Conservation (phyloP, 2,797 vertebrate species). For the Brachyrhaphis roseni region DNA sequence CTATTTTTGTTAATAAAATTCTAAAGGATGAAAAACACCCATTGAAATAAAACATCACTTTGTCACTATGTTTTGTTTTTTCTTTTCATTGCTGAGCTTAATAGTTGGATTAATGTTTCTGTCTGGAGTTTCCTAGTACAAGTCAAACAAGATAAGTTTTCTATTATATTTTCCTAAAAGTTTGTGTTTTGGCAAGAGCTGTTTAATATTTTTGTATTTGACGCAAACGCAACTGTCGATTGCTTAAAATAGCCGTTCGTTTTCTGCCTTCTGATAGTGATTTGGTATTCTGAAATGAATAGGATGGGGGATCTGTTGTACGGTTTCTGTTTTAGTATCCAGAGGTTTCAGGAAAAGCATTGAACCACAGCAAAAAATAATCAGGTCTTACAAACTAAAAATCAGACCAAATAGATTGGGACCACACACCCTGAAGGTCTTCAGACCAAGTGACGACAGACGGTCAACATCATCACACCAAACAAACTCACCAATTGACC, state of each 20-base stretch:
- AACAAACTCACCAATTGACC: neutral
- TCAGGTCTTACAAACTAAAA: no score
- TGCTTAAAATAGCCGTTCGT: constrained; percentile 48
- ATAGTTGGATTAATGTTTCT: constrained; percentile 56
- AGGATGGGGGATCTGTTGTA: constrained; percentile 47
- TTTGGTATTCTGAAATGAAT: constrained; percentile 16
- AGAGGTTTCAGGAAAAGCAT: neutral
- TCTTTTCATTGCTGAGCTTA: constrained; percentile 65
- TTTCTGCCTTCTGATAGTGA: constrained; percentile 48
- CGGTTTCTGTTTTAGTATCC: neutral
- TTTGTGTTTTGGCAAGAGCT: constrained; percentile 70
- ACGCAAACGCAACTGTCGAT: constrained; percentile 65
- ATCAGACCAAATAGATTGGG: no score
- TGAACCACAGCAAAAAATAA: neutral
- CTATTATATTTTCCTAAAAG: constrained; percentile 87
- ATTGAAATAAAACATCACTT: constrained; percentile 82
- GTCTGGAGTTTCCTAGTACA: constrained; percentile 69
- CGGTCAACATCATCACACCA: neutral
- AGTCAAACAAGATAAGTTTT: constrained; percentile 77
- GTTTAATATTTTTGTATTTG: constrained; percentile 58
- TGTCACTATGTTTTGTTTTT: constrained; percentile 66
- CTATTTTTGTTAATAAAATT: constrained; percentile 87
- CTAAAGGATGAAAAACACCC: constrained; percentile 64
- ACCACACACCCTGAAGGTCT: no score
- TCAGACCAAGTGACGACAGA: neutral